Evolutionary conservation across 2,797 vertebrate genomes (phyloP).

Genomic region (Lithobates pipiens): DNA sequence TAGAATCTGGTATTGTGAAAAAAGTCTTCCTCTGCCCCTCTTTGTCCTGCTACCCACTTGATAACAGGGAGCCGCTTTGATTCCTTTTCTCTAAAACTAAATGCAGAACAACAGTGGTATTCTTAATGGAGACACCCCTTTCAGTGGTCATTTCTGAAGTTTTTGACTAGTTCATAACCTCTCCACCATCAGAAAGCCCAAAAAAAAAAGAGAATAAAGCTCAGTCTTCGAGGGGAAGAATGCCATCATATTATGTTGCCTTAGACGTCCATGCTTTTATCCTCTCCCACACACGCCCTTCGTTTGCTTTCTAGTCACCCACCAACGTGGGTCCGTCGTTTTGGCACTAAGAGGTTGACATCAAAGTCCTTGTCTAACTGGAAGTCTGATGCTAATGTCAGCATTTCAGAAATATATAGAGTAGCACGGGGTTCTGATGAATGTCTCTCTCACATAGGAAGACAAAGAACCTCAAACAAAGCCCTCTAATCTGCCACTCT

Average conservation of each 20-base stretch:
- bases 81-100: slow-evolving; percentile 64
- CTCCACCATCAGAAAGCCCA: slow-evolving; percentile 84
- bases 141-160: slow-evolving; percentile 77
- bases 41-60: slow-evolving; percentile 58
- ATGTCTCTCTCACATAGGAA: slow-evolving; percentile 87
- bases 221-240: slow-evolving; percentile 84
- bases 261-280: slow-evolving; percentile 88
- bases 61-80: slow-evolving; percentile 36
- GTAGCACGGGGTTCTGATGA: slow-evolving; percentile 80
- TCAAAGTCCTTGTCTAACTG: slow-evolving; percentile 91
- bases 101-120: slow-evolving; percentile 75
- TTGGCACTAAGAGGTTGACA: slow-evolving; percentile 89
- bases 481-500: slow-evolving; percentile 87
- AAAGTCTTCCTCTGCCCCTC: slow-evolving; percentile 24
- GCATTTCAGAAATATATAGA: slow-evolving; percentile 87
- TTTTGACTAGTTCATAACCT: slow-evolving; percentile 74
- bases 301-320: slow-evolving; percentile 83
- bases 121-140: slow-evolving; percentile 73
- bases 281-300: slow-evolving; percentile 92
- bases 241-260: slow-evolving; percentile 90
- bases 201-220: slow-evolving; percentile 85
- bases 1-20: slow-evolving; percentile 13
- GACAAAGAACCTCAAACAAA: slow-evolving; percentile 89
- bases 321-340: slow-evolving; percentile 86
- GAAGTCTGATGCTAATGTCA: slow-evolving; percentile 91